Base-by-base conservation (phyloP, 2,888 invertebrate species). In the Ditula angustiorana region DNA sequence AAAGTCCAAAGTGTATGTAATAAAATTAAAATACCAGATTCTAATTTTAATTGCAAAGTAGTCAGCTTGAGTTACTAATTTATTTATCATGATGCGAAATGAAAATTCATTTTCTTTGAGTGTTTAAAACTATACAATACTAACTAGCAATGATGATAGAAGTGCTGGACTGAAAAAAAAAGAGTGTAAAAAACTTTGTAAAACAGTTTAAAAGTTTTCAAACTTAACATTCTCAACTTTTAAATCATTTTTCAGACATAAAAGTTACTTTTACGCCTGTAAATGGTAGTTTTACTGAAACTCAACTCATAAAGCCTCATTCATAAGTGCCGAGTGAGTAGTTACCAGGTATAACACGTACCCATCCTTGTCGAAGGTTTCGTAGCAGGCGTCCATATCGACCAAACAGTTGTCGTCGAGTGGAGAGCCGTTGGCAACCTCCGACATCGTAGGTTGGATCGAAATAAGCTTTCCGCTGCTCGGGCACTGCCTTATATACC, bases 331-430 rank as follows among this genome's bases (percentile, higher is more conserved):
- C 13, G 35, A 26, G 53, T 57, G 50, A 50, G 10, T 44, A 44
- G 57, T 28, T 19, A 41, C 11, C 50, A 33, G 57, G 33, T 46
- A 52, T 52, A 35, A 46, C 70, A 94, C 95, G 94, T 93, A 97
- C 96, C 96, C 95, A 91, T 98, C 97, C 87, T 97, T 97, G 90
- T 98, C 97, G 89, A 98, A 98, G 73, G 97, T 97, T 78, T 96
- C 95, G 87, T 97, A 97, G 91, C 98, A 98, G 82, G 97, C 97
- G 93, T 98, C 97, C 97, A 98, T 97, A 86, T 95, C 94, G 87
- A 90, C 85, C 81, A 93, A 92, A 88, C 92, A 92, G 76, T 87
- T 88, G 85, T 94, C 92, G 79, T 94, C 93, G 81, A 88, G 83
- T 84, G 83, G 76, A 61, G 81, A 72, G 57, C 82, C 85, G 87